Percentiles rank a stretch among this genome's conserved stretches.
phyloP scores from a whole-genome alignment of 1,140 invertebrate genomes.

The Psilanteris sp. region DNA sequence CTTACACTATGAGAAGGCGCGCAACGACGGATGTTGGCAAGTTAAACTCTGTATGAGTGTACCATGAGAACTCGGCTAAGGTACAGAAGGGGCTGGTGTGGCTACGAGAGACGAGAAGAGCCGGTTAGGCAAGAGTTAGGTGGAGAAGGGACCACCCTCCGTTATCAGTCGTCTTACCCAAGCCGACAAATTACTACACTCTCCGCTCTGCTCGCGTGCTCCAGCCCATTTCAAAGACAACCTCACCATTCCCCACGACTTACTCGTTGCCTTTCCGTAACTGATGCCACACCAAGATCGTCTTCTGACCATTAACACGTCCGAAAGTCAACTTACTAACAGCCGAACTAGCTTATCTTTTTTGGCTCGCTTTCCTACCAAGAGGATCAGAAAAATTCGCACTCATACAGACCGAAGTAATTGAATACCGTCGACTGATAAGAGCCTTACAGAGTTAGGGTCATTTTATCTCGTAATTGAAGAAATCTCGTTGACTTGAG shows the following conservation, averaged over 20 bases:
- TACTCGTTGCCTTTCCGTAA: constrained; percentile 62
- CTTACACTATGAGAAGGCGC: constrained; percentile 69
- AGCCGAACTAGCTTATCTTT: constrained; percentile 62
- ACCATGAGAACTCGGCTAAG: not conserved
- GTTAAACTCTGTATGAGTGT: constrained; percentile 43
- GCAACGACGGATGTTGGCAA: constrained; percentile 61
- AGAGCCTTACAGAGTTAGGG: constrained; percentile 5
- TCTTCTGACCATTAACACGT: constrained; percentile 65
- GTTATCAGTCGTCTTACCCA: constrained; percentile 76
- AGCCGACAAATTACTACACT: constrained; percentile 79
- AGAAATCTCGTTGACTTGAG: constrained; percentile 29
- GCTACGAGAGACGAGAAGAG: constrained; percentile 3
- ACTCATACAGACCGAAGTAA: constrained; percentile 29
- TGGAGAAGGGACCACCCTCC: constrained; percentile 76
- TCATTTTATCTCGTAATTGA: constrained; percentile 46
- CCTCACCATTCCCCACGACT: constrained; percentile 54
- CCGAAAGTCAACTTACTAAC: constrained; percentile 58
- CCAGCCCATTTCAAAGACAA: constrained; percentile 68
- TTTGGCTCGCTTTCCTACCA: too few relatives aligned
- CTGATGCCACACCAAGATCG: constrained; percentile 54
- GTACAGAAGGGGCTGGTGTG: constrained; percentile 8
- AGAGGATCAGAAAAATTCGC: too few relatives aligned
- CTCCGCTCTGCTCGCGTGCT: constrained; percentile 48
- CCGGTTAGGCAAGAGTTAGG: constrained; percentile 67
- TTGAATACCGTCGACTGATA: constrained; percentile 46